These are phyloP conservation scores for Xenotilapia caudafasciata DNA, from an alignment of 2,113 vertebrate species.

Conservation along the genomic window DNA sequence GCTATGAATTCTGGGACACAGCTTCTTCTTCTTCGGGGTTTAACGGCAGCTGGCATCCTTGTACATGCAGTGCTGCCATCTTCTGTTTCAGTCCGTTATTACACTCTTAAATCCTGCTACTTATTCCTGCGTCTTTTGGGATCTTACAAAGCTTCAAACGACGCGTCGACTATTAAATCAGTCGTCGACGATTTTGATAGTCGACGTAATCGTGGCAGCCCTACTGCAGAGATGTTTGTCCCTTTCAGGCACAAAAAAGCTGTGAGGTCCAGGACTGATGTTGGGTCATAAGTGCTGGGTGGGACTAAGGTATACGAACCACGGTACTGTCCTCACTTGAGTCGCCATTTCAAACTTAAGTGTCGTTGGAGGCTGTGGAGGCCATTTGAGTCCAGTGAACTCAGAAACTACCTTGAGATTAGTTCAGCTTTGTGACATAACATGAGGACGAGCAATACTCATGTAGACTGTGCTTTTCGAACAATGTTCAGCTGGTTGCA, in stretches of 20 bases:
- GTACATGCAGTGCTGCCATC: too few relatives aligned
- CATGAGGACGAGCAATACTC: neutral
- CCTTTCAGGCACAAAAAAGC: neutral
- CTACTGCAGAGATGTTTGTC: neutral
- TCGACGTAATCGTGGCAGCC: too few relatives aligned
- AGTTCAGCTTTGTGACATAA: neutral
- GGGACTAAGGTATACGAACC: neutral
- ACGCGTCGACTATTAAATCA: too few relatives aligned
- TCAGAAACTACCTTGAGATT: accelerated
- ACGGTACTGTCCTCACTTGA: neutral
- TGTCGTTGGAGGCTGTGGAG: accelerated
- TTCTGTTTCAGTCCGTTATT: too few relatives aligned
- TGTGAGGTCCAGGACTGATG: neutral
- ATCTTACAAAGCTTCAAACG: too few relatives aligned
- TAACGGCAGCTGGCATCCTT: too few relatives aligned
- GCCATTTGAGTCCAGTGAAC: neutral
- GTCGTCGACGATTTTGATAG: too few relatives aligned
- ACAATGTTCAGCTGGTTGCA: neutral
- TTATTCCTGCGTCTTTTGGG: too few relatives aligned
- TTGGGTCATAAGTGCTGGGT: neutral
- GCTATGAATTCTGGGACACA: too few relatives aligned
- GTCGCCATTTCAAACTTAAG: neutral
- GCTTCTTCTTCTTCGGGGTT: too few relatives aligned
- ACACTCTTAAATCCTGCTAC: too few relatives aligned
- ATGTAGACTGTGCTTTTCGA: neutral